phyloP scores from a whole-genome alignment of 2,888 invertebrate species.

The Marronus borbonicus region DNA sequence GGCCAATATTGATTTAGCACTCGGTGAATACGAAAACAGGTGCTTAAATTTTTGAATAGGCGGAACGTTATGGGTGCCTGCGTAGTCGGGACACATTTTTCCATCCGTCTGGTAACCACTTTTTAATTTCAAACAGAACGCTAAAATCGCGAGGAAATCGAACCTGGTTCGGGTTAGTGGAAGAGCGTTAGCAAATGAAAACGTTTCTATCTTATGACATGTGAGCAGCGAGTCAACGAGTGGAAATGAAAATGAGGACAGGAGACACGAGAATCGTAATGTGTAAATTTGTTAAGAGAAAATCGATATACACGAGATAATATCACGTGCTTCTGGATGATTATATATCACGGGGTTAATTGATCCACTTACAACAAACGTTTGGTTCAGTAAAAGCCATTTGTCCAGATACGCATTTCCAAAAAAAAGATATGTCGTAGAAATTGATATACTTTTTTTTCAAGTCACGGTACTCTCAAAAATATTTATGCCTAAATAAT shows the following conservation, averaged over 20 bases:
- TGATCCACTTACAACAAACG: too few species aligned
- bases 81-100: not conserved
- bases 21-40: conserved; percentile 33
- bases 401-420: too few species aligned
- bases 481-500: too few species aligned
- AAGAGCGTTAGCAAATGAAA: not conserved
- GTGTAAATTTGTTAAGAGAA: conserved; percentile 17
- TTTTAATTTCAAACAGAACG: not conserved
- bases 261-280: not conserved
- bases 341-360: too few species aligned
- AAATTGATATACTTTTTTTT: too few species aligned
- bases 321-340: conserved; percentile 6
- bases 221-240: too few species aligned
- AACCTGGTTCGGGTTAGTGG: too few species aligned
- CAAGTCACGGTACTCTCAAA: too few species aligned
- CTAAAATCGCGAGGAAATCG: not conserved
- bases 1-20: conserved; percentile 42
- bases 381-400: too few species aligned
- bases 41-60: conserved; percentile 44
- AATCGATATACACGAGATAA: conserved; percentile 4
- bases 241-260: not conserved
- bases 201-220: not conserved
- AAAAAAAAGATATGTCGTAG: too few species aligned
- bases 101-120: not conserved
- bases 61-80: conserved; percentile 24